Evolutionary conservation across 2,888 invertebrate species (phyloP).

Genomic region (Ophion obscuratus): DNA sequence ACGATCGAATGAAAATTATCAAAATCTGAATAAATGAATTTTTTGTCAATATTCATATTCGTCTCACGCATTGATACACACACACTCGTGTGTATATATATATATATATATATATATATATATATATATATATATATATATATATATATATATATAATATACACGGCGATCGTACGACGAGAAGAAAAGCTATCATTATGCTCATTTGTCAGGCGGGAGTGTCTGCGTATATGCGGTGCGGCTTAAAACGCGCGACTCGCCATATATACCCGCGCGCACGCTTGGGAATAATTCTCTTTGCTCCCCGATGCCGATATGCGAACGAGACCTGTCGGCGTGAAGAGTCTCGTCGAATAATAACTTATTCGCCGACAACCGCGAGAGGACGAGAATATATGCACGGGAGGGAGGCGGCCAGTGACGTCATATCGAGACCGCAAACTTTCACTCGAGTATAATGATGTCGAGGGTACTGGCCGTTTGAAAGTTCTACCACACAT

Average conservation of each 20-base stretch:
- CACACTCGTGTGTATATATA: neutral
- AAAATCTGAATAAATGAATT: too few relatives aligned
- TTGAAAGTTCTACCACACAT: constrained; percentile 38
- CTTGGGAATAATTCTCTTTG: constrained; percentile 52
- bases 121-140: too few relatives aligned
- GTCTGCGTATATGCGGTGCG: neutral
- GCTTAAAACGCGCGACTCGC: constrained; percentile 20
- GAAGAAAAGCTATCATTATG: constrained; percentile 19
- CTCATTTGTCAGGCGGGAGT: constrained; percentile 42
- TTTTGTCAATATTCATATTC: neutral
- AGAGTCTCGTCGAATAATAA: constrained; percentile 63
- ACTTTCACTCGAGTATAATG: constrained; percentile 52
- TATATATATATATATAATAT: neutral
- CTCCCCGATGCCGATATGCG: constrained; percentile 39
- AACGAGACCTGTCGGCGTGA: constrained; percentile 49
- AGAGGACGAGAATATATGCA: constrained; percentile 31
- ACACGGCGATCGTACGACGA: constrained; percentile 13
- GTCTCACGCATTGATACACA: neutral
- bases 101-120: too few relatives aligned
- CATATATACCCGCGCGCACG: constrained; percentile 27
- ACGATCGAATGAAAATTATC: too few relatives aligned
- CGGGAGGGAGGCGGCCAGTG: constrained; percentile 9
- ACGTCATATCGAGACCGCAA: constrained; percentile 52
- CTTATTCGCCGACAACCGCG: constrained; percentile 59
- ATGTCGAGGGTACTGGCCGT: constrained; percentile 18